Evolutionary conservation across 1,140 invertebrate genomes (phyloP), one percentile per base, ranked within the genome.

Genomic region (Scaptomyza pallida): DNA sequence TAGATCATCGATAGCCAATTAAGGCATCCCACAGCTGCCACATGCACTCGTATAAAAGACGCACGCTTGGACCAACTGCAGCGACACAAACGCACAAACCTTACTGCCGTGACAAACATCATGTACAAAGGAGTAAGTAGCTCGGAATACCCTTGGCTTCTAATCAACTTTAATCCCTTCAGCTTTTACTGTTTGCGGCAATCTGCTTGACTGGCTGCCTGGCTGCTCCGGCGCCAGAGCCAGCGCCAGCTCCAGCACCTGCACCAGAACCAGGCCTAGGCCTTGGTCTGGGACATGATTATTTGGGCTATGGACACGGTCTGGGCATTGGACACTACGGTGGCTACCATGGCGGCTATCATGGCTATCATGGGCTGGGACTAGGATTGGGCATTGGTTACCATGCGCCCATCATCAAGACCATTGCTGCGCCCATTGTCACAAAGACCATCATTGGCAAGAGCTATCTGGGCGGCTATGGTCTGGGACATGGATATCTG

Each of bases 371-470:
- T 21, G 75, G 75, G 0, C 26, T 78, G 23, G 77, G 76, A 0
- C 26, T 79, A 6, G 79, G 71, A 0, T 17, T 86, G 37, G 80
- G 78, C 12, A 8, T 82, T 45, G 79, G 82, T 33, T 88, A 81
- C 43, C 78, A 77, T 45, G 61, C 69, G 12, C 78, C 78, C 21
- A 76, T 81, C 26, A 65, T 80, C 30, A 77, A 72, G 64, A 68
- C 71, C 15, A 74, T 65, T 15, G 45, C 30, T 10, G 44, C 85
- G 1, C 89, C 89, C 2, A 78, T 90, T 16, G 63, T 90, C 9
- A 72, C 89, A 19, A 90, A 90, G 56, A 90, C 89, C 6, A 90
- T 90, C 26, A 88, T 90, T 17, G 89, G 89, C n/a, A 90, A 90
- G 37, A 86, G 76, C 64, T 70, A 89, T 50, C 41, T 83, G 23